Conservation (phyloP, 2,797 vertebrate species). For the Melanogrammus aeglefinus region DNA sequence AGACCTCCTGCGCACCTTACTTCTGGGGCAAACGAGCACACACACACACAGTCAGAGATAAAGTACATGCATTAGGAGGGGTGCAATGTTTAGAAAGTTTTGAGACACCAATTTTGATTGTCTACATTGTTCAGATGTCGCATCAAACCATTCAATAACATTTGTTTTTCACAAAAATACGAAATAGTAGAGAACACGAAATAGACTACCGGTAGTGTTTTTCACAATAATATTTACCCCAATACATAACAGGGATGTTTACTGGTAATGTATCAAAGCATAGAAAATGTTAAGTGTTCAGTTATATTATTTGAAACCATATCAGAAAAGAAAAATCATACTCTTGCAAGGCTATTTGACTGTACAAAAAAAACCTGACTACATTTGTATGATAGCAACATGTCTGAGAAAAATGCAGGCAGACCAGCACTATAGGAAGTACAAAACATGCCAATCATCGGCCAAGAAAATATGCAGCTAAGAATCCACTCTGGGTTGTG, state of each 20-base stretch:
- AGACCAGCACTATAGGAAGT: neutral
- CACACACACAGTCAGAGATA: neutral
- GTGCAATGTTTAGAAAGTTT: too few species aligned
- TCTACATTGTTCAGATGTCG: too few species aligned
- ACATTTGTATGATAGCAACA: neutral
- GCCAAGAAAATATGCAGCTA: neutral
- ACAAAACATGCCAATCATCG: neutral
- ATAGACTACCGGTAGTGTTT: neutral
- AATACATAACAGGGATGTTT: neutral
- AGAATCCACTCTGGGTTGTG: neutral
- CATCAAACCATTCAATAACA: too few species aligned
- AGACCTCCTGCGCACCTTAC: neutral
- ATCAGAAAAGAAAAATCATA: neutral
- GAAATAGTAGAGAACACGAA: neutral
- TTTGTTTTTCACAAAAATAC: neutral
- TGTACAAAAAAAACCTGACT: neutral
- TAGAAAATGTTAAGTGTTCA: neutral
- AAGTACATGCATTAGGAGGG: too few species aligned
- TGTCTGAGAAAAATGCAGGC: neutral
- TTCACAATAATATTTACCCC: neutral
- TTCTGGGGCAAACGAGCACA: neutral
- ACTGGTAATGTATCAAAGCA: neutral
- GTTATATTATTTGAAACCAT: conserved; percentile 12
- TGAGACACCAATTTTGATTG: neutral
- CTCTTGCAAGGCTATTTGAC: neutral